These are phyloP conservation scores for Boloria euphrosyne DNA, from an alignment of 2,888 invertebrate species.

Conservation along the genomic window DNA sequence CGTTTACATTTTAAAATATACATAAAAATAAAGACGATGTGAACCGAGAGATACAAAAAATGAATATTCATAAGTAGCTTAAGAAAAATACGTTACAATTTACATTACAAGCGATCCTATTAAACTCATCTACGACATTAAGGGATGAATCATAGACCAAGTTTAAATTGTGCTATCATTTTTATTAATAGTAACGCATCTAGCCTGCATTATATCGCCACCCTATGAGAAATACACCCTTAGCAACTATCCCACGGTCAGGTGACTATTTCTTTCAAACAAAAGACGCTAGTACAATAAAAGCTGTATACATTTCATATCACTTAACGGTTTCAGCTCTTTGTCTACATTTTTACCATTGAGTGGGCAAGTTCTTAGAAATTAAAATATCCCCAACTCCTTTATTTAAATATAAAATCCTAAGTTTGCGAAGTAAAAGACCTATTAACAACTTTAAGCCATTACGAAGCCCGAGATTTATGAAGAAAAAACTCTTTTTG, in stretches of 20 bases:
- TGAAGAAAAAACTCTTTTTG: slow-evolving; percentile 10
- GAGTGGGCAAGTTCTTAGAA: not conserved
- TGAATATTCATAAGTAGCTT: not conserved
- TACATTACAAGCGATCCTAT: slow-evolving; percentile 8
- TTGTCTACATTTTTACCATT: not conserved
- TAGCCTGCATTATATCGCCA: slow-evolving; percentile 5
- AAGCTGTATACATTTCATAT: not conserved
- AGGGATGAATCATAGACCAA: slow-evolving; percentile 7
- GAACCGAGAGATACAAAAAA: too few relatives aligned
- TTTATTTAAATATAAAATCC: slow-evolving; percentile 34
- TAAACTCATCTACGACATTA: slow-evolving; percentile 7
- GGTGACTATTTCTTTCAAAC: slow-evolving; percentile 16
- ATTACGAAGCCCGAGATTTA: slow-evolving; percentile 24
- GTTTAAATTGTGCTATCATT: not conserved
- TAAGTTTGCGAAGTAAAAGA: slow-evolving; percentile 30
- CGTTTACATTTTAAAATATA: too few relatives aligned
- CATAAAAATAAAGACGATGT: too few relatives aligned
- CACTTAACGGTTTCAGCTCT: slow-evolving; percentile 9
- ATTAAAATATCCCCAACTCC: slow-evolving; percentile 18
- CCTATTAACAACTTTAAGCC: slow-evolving; percentile 34
- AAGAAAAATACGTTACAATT: slow-evolving; percentile 18
- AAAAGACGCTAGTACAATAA: slow-evolving; percentile 2
- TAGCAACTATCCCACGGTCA: slow-evolving; percentile 21
- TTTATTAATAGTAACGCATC: not conserved
- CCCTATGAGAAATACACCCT: slow-evolving; percentile 18